phyloP scores from a whole-genome alignment of 2,888 invertebrate species.

The Chaetoderma sp. region DNA sequence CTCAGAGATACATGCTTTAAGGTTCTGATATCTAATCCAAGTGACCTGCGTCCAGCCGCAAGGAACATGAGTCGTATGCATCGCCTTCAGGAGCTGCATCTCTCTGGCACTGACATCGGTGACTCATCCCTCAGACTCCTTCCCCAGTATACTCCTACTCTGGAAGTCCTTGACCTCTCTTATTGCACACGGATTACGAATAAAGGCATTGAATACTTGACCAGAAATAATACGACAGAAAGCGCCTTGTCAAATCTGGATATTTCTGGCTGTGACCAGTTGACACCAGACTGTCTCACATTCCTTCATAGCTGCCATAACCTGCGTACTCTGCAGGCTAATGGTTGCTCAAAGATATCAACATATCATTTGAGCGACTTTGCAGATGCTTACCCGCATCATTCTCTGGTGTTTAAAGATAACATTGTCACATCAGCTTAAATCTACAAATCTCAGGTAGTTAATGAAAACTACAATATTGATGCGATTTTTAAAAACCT shows the following conservation, averaged over 20 bases:
- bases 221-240: conserved; percentile 30
- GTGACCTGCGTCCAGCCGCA: conserved; percentile 82
- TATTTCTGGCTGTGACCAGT: conserved; percentile 43
- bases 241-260: conserved; percentile 39
- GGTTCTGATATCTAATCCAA: conserved; percentile 88
- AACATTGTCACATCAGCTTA: no score
- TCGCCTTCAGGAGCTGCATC: conserved; percentile 79
- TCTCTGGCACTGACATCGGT: conserved; percentile 90
- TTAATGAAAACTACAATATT: no score
- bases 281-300: conserved; percentile 39
- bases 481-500: no score
- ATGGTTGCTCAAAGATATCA: conserved; percentile 36
- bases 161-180: conserved; percentile 83
- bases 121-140: conserved; percentile 81
- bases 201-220: conserved; percentile 79
- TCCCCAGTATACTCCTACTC: conserved; percentile 61
- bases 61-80: conserved; percentile 83
- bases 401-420: not conserved
- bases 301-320: conserved; percentile 23
- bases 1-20: conserved; percentile 86
- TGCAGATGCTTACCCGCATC: conserved; percentile 2
- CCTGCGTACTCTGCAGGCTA: conserved; percentile 27
- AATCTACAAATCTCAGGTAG: no score
- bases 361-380: conserved; percentile 23
- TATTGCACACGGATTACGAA: conserved; percentile 90